Evolutionary conservation across 1,140 invertebrate genomes (phyloP).

Genomic region (Euwallacea fornicatus): DNA sequence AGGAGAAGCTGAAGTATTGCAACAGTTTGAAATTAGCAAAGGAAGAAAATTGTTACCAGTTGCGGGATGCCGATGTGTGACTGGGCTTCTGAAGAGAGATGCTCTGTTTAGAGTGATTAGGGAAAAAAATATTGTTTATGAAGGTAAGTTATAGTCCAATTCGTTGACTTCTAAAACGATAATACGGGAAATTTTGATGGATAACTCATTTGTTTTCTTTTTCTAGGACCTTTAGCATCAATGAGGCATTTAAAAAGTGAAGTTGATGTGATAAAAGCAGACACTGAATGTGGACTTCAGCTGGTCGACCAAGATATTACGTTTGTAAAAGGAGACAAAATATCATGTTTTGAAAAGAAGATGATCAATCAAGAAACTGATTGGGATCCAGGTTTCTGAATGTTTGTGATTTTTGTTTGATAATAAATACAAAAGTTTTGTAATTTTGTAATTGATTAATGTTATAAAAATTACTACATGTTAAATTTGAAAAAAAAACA

Average conservation of each 20-base stretch:
- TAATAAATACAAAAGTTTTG: not conserved
- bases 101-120: constrained; percentile 71
- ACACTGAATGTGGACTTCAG: constrained; percentile 85
- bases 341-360: constrained; percentile 75
- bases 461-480: not conserved
- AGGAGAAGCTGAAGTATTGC: constrained; percentile 85
- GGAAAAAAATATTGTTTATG: constrained; percentile 69
- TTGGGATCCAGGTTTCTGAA: constrained; percentile 84
- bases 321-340: constrained; percentile 74
- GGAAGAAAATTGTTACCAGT: constrained; percentile 81
- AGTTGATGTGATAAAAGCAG: constrained; percentile 79
- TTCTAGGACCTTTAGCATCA: constrained; percentile 70
- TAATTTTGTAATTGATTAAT: constrained; percentile 1
- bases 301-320: constrained; percentile 66
- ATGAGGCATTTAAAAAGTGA: constrained; percentile 90
- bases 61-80: constrained; percentile 83
- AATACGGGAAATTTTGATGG: constrained; percentile 24
- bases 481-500: too few species aligned
- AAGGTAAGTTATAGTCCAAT: constrained; percentile 60
- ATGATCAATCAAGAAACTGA: constrained; percentile 65
- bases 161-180: not conserved
- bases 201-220: not conserved
- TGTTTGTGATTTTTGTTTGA: constrained; percentile 39
- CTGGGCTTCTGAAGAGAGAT: constrained; percentile 74
- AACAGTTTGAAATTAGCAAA: constrained; percentile 82